Conservation (phyloP, 2,113 vertebrate species). For the Siniperca knerii region DNA sequence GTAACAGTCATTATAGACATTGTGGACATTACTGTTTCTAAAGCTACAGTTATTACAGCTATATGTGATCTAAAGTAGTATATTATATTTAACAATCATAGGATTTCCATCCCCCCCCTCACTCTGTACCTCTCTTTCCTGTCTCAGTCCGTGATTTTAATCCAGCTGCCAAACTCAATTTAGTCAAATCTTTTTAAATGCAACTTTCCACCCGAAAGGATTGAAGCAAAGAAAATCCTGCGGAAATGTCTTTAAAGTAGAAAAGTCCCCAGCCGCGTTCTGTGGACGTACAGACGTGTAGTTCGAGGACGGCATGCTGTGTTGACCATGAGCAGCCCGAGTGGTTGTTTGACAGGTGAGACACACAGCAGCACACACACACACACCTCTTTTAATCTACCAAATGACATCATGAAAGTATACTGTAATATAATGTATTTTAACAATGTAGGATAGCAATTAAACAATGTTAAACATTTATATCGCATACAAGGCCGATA, state of each 20-base stretch:
- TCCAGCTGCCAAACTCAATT: constrained; percentile 9
- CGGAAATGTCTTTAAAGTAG: too few species aligned
- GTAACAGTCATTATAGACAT: not conserved
- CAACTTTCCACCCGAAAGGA: not conserved
- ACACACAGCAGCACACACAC: not conserved
- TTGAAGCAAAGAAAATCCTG: too few species aligned
- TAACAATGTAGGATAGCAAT: not conserved
- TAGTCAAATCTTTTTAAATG: constrained; percentile 12
- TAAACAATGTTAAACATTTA: not conserved
- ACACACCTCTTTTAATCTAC: too few species aligned
- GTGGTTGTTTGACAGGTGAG: not conserved
- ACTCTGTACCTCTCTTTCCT: not conserved
- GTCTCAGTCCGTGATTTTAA: not conserved
- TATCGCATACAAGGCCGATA: not conserved
- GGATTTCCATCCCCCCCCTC: not conserved
- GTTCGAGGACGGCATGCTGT: not conserved
- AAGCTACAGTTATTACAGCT: not conserved
- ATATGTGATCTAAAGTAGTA: not conserved
- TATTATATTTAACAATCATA: not conserved
- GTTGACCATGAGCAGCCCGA: not conserved
- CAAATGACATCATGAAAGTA: not conserved
- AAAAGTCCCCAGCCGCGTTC: not conserved
- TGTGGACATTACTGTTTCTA: not conserved
- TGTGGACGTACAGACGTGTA: not conserved
- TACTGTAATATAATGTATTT: not conserved